Evolutionary conservation across 2,113 vertebrate genomes (phyloP).

Genomic region (Myiopsitta monachus): DNA sequence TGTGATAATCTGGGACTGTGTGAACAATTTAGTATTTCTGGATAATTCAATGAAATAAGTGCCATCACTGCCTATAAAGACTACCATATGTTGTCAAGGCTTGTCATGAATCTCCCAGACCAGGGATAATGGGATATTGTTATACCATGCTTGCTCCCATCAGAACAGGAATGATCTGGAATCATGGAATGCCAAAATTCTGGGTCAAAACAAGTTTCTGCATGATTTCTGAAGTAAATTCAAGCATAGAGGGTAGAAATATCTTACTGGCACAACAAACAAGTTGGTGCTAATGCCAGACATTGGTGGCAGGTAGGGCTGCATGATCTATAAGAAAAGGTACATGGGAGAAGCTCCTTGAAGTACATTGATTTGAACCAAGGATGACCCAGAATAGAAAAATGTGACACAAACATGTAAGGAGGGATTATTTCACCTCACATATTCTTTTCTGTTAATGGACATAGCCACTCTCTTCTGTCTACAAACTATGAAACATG

Average conservation of each 20-base stretch:
- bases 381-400: neutral
- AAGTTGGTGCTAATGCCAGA: neutral
- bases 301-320: neutral
- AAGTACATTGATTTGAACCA: neutral
- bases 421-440: neutral
- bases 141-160: neutral
- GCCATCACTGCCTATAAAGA: neutral
- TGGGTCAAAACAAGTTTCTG: neutral
- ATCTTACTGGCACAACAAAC: neutral
- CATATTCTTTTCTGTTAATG: neutral
- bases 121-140: neutral
- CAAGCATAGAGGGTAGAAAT: neutral
- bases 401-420: neutral
- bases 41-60: neutral
- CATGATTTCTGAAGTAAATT: neutral
- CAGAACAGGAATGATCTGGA: neutral
- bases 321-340: neutral
- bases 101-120: neutral
- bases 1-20: neutral
- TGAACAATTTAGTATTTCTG: neutral
- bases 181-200: neutral
- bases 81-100: neutral
- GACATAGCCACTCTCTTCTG: neutral
- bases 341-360: neutral
- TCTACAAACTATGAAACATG: neutral